Percentiles rank a stretch among this genome's conserved stretches.
These are phyloP conservation scores for Epinephelus malabaricus DNA, from an alignment of 2,797 vertebrate species.

Conservation along the genomic window DNA sequence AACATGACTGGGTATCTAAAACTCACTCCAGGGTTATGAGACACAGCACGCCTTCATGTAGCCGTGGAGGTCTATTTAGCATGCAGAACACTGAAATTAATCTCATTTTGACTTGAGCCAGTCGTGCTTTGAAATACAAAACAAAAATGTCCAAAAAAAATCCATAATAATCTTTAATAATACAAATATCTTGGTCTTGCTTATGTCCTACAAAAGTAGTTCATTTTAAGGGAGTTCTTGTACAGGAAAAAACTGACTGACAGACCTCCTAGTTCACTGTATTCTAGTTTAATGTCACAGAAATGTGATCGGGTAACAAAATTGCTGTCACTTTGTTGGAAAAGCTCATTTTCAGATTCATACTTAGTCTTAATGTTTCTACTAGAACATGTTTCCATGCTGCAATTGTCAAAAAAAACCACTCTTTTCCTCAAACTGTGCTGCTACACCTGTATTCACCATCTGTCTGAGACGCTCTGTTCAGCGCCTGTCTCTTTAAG, in stretches of 20 bases:
- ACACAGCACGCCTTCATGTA: constrained; percentile 48
- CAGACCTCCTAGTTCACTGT: background rate
- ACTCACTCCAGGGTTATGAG: constrained; percentile 73
- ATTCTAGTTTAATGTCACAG: background rate
- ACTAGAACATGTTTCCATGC: no score
- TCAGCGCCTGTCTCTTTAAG: no score
- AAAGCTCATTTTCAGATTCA: no score
- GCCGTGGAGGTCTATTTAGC: constrained; percentile 60
- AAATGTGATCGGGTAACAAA: background rate
- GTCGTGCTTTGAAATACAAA: constrained; percentile 61
- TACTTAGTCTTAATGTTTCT: no score
- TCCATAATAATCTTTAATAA: constrained; percentile 10
- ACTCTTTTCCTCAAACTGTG: no score
- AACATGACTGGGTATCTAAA: constrained; percentile 73
- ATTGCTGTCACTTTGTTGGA: background rate
- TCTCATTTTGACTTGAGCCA: constrained; percentile 56
- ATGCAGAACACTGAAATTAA: constrained; percentile 61
- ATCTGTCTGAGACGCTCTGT: no score
- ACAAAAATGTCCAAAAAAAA: constrained; percentile 37
- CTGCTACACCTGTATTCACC: no score
- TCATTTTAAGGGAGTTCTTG: background rate
- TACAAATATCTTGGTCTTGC: background rate
- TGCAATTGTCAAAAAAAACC: no score
- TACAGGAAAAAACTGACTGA: background rate
- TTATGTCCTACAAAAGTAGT: background rate